phyloP scores from a whole-genome alignment of 2,888 invertebrate species.

The Ceratothoa steindachneri region DNA sequence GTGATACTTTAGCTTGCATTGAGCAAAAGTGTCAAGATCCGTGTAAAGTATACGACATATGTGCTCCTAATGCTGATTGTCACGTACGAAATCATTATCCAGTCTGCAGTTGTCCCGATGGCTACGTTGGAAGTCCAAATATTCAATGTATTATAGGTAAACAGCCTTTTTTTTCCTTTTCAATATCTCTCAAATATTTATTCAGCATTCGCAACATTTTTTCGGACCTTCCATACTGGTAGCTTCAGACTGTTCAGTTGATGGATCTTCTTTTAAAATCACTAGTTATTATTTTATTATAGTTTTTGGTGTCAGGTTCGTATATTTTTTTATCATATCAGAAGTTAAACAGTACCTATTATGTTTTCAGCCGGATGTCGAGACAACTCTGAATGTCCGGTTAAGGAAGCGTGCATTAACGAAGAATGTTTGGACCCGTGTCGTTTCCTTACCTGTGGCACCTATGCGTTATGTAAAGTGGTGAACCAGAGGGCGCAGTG shows the following conservation, averaged over 20 bases:
- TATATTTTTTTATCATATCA: too few species aligned
- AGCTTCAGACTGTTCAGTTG: too few species aligned
- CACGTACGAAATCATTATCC: conserved; percentile 70
- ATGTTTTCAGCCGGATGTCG: conserved; percentile 69
- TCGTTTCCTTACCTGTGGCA: conserved; percentile 30
- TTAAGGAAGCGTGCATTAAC: conserved; percentile 53
- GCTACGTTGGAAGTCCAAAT: conserved; percentile 79
- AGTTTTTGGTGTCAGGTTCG: too few species aligned
- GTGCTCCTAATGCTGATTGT: conserved; percentile 66
- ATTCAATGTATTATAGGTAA: conserved; percentile 79
- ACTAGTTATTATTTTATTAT: too few species aligned
- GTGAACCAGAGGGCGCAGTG: conserved; percentile 50
- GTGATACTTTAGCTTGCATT: conserved; percentile 64
- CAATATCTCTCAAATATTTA: too few species aligned
- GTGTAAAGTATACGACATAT: conserved; percentile 59
- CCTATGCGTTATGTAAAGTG: conserved; percentile 44
- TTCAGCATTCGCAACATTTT: too few species aligned
- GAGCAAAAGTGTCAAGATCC: conserved; percentile 78
- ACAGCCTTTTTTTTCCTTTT: conserved; percentile 49
- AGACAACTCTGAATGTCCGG: conserved; percentile 80
- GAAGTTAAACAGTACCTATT: too few species aligned
- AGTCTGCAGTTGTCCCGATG: conserved; percentile 75
- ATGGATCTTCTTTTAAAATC: too few species aligned
- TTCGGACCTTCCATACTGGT: too few species aligned
- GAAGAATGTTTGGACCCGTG: conserved; percentile 54